A percentile compares a stretch with the other conserved stretches of the same genome.
phyloP scores from a whole-genome alignment of 1,140 invertebrate genomes.

The Penaeus vannamei region DNA sequence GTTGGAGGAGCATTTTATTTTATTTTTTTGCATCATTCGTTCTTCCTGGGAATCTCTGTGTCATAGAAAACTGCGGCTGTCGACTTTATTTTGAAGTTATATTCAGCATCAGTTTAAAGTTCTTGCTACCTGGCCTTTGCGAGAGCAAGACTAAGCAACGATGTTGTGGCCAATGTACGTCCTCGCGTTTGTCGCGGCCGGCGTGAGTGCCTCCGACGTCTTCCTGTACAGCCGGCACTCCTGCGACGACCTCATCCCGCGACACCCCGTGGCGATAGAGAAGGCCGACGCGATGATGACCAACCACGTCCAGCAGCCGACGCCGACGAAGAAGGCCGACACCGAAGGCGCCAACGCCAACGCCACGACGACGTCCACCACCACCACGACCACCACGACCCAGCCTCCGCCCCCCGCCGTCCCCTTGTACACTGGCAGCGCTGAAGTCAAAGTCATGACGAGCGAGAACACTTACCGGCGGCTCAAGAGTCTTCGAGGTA shows the following conservation, averaged over 20 bases:
- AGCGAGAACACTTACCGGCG: conserved; percentile 44
- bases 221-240: conserved; percentile 17
- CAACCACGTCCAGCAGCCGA: background rate
- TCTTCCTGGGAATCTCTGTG: too few relatives aligned
- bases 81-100: too few relatives aligned
- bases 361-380: conserved; percentile 19
- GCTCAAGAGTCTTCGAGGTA: conserved; percentile 48
- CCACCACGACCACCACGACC: conserved; percentile 41
- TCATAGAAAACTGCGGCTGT: too few relatives aligned
- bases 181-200: background rate
- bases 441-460: conserved; percentile 29
- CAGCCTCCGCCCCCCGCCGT: conserved; percentile 1
- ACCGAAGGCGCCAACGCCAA: background rate
- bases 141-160: too few relatives aligned
- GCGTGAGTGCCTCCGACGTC: background rate
- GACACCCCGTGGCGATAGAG: background rate
- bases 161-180: background rate
- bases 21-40: too few relatives aligned
- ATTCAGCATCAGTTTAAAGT: too few relatives aligned
- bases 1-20: too few relatives aligned
- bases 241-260: conserved; percentile 28
- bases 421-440: background rate
- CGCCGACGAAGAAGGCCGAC: background rate
- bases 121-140: too few relatives aligned
- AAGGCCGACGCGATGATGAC: background rate